phyloP scores from a whole-genome alignment of 2,888 invertebrate genomes.

The Lepidochrysops patricia region DNA sequence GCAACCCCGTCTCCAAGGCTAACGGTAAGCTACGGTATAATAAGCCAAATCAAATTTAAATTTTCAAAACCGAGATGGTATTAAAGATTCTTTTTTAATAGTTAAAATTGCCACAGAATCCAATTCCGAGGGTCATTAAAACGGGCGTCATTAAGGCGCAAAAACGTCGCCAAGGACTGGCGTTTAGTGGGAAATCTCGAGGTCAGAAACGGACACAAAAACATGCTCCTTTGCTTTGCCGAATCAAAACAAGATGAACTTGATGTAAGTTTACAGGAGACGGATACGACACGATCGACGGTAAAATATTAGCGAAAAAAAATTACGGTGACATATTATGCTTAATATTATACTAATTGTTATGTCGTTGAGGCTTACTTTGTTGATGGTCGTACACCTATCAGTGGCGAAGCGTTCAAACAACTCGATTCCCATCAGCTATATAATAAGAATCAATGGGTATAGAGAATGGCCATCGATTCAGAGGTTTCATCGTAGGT shows the following conservation, averaged over 20 bases:
- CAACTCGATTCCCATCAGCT: too few species aligned
- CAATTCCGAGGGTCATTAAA: background rate
- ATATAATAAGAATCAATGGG: too few species aligned
- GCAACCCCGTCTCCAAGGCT: too few species aligned
- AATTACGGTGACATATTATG: too few species aligned
- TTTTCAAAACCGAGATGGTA: background rate
- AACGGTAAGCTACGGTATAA: background rate
- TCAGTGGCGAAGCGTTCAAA: too few species aligned
- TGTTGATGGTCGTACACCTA: too few species aligned
- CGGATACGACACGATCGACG: conserved; percentile 3
- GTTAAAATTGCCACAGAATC: background rate
- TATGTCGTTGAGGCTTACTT: too few species aligned
- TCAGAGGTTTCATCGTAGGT: too few species aligned
- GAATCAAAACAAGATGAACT: conserved; percentile 6
- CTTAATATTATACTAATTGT: too few species aligned
- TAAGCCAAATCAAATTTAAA: background rate
- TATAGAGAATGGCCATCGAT: too few species aligned
- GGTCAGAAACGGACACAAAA: conserved; percentile 13
- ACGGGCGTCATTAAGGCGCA: conserved; percentile 47
- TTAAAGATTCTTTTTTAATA: background rate
- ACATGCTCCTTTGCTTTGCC: conserved; percentile 8
- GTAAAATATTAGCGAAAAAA: background rate
- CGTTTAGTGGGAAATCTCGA: conserved; percentile 44
- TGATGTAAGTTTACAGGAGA: background rate
- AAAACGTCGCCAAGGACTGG: conserved; percentile 38